phyloP scores from a whole-genome alignment of 2,888 invertebrate species.

The Blastobasis adustella region DNA sequence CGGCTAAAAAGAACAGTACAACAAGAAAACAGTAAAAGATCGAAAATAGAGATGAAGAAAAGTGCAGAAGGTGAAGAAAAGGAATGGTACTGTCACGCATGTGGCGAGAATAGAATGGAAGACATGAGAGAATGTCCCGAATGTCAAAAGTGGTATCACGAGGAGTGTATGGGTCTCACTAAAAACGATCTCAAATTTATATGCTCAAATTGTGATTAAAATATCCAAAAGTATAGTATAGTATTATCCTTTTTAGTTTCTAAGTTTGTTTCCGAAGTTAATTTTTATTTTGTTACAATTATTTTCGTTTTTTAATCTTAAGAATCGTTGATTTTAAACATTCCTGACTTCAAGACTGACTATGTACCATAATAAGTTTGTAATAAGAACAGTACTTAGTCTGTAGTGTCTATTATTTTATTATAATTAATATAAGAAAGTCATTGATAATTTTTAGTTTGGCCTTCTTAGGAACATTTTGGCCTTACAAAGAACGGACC shows the following conservation, averaged over 20 bases:
- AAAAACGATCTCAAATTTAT: constrained; percentile 17
- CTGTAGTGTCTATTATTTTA: constrained; percentile 6
- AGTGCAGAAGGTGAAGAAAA: constrained; percentile 11
- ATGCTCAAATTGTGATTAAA: constrained; percentile 17
- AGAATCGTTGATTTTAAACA: constrained; percentile 10
- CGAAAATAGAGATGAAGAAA: constrained; percentile 11
- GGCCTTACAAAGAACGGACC: constrained; percentile 11
- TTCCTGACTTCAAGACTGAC: constrained; percentile 9
- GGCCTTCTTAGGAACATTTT: constrained; percentile 10
- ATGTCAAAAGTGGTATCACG: constrained; percentile 18
- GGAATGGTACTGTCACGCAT: constrained; percentile 15
- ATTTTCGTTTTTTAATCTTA: constrained; percentile 8
- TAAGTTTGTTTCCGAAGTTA: constrained; percentile 13
- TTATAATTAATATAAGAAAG: constrained; percentile 1
- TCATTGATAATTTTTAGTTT: constrained; percentile 7
- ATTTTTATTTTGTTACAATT: constrained; percentile 9
- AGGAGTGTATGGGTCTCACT: constrained; percentile 11
- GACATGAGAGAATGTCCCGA: constrained; percentile 17
- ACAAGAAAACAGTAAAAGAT: constrained; percentile 8
- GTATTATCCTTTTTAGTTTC: constrained; percentile 11
- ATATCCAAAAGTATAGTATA: constrained; percentile 8
- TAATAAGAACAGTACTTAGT: constrained; percentile 3
- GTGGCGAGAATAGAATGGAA: constrained; percentile 12
- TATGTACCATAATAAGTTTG: constrained; percentile 13
- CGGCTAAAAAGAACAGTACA: constrained; percentile 6